Evolutionary conservation across 2,888 invertebrate genomes (phyloP).

Genomic region (Lydus trimaculatus): DNA sequence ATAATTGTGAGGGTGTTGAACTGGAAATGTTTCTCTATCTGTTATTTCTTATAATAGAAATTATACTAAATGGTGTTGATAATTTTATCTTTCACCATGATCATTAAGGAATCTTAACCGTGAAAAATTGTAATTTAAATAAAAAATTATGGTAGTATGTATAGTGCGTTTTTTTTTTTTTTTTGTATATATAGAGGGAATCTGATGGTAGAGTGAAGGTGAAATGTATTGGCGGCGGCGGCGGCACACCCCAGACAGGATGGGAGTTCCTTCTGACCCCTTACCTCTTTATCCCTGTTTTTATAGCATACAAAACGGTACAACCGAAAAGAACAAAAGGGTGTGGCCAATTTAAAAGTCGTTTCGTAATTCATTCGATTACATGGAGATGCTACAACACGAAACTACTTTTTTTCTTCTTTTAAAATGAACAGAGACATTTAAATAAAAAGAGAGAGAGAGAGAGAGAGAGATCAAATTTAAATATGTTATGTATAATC

Average conservation of each 20-base stretch:
- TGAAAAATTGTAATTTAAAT: not conserved
- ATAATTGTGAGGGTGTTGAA: not conserved
- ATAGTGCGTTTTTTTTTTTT: not conserved
- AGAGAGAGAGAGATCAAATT: too few species aligned
- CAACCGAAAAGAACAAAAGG: conserved; percentile 48
- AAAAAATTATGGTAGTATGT: too few species aligned
- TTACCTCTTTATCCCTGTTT: conserved; percentile 46
- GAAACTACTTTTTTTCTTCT: conserved; percentile 18
- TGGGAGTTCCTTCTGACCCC: conserved; percentile 59
- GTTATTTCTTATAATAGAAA: not conserved
- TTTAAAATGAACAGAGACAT: not conserved
- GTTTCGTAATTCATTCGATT: conserved; percentile 51
- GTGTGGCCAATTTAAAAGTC: conserved; percentile 50
- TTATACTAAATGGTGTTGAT: not conserved
- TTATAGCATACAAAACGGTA: not conserved
- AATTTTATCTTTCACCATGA: not conserved
- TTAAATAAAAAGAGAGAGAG: too few species aligned
- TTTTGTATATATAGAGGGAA: conserved; percentile 40
- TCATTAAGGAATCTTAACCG: not conserved
- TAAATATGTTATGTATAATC: too few species aligned
- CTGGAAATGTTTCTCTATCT: not conserved
- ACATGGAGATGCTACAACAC: conserved; percentile 33
- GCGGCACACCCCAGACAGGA: conserved; percentile 59
- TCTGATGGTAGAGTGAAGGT: conserved; percentile 51
- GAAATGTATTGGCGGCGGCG: conserved; percentile 40